A percentile compares a stretch with the other conserved stretches of the same genome.
Evolutionary conservation across 1,140 invertebrate species (phyloP).

Genomic region (Trissolcus basalis): DNA sequence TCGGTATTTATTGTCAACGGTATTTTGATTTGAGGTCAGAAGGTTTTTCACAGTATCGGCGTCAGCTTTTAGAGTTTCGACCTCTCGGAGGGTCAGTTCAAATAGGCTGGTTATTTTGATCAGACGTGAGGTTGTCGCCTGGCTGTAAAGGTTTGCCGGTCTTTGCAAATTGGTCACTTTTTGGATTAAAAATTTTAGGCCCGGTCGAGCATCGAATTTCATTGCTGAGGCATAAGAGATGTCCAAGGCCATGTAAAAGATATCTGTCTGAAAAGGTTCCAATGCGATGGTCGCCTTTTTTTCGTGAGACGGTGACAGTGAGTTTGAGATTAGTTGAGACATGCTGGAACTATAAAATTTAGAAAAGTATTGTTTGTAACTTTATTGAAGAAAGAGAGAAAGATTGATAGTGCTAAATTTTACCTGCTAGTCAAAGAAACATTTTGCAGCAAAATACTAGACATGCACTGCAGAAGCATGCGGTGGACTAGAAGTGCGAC

Average conservation of each 20-base stretch:
- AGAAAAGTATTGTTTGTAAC: neutral
- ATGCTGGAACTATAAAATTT: conserved; percentile 32
- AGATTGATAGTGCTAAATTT: neutral
- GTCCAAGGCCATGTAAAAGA: conserved; percentile 86
- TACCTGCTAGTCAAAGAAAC: conserved; percentile 78
- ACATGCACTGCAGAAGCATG: conserved; percentile 92
- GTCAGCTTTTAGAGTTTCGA: conserved; percentile 77
- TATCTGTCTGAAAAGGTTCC: conserved; percentile 63
- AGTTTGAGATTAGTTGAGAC: conserved; percentile 56
- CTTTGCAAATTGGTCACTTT: conserved; percentile 92
- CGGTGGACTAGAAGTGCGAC: conserved; percentile 93
- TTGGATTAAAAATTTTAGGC: conserved; percentile 93
- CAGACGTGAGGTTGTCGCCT: conserved; percentile 93
- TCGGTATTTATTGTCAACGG: conserved; percentile 31
- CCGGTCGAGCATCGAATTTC: conserved; percentile 91
- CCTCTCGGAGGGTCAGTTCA: conserved; percentile 78
- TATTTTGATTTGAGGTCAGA: conserved; percentile 65
- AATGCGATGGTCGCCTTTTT: conserved; percentile 20
- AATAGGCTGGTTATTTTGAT: conserved; percentile 91
- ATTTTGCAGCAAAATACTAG: conserved; percentile 87
- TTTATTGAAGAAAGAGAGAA: neutral
- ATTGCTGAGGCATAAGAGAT: conserved; percentile 87
- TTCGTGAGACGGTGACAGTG: conserved; percentile 72
- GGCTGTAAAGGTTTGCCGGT: conserved; percentile 93
- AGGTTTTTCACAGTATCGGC: conserved; percentile 81